A percentile compares a stretch with the other conserved stretches of the same genome.
Evolutionary conservation across 2,888 invertebrate species (phyloP).

Genomic region (Mystacides longicornis): DNA sequence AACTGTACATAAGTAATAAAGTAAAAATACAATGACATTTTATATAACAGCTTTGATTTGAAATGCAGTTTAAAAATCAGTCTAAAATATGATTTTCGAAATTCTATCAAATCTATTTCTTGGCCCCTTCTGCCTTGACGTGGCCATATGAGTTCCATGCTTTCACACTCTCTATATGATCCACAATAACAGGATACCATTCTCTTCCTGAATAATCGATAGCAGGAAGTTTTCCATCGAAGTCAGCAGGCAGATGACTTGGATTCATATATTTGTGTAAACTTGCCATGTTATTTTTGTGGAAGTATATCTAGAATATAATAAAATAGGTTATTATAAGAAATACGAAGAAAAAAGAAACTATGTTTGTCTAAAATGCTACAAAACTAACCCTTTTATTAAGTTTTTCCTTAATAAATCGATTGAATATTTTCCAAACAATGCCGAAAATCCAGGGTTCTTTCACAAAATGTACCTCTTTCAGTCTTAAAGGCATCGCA

Average conservation of each 20-base stretch:
- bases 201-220: conserved; percentile 71
- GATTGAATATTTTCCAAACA: conserved; percentile 80
- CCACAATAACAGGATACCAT: conserved; percentile 66
- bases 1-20: too few species aligned
- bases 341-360: background rate
- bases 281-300: conserved; percentile 70
- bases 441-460: conserved; percentile 78
- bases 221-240: conserved; percentile 64
- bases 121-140: conserved; percentile 35
- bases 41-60: too few species aligned
- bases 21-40: too few species aligned
- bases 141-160: conserved; percentile 64
- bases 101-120: background rate
- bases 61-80: too few species aligned
- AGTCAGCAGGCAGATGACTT: conserved; percentile 64
- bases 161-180: conserved; percentile 56
- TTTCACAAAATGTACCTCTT: conserved; percentile 80
- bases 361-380: background rate
- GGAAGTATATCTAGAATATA: conserved; percentile 65
- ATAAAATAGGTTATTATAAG: background rate
- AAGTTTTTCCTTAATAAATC: conserved; percentile 71
- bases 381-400: conserved; percentile 58
- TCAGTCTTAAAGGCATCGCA: conserved; percentile 76
- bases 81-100: background rate
- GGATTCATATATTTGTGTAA: conserved; percentile 66